Conservation (phyloP, 1,140 invertebrate species). For the Bathynomus jamesi region DNA sequence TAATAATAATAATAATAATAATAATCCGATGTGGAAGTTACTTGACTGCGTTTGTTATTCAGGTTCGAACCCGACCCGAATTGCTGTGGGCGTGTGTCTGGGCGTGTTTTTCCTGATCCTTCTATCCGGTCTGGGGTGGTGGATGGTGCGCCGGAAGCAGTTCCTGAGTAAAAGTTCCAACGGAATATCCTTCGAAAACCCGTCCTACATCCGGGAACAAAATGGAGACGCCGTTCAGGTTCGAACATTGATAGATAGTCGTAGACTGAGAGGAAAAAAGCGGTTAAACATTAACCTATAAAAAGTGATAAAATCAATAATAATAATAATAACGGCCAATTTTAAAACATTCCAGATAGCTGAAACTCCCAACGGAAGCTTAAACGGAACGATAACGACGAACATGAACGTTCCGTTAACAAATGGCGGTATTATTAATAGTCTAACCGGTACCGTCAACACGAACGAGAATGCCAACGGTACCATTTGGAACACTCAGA, state of each 20-base stretch:
- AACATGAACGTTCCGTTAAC: too few species aligned
- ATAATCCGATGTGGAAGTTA: too few species aligned
- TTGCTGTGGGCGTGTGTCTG: constrained; percentile 32
- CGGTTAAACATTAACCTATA: neutral
- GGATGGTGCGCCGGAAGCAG: constrained; percentile 57
- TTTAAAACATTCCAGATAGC: constrained; percentile 7
- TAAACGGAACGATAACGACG: constrained; percentile 12
- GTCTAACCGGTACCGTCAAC: neutral
- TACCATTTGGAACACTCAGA: neutral
- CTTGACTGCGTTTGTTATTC: constrained; percentile 31
- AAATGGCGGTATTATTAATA: neutral
- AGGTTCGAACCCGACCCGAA: constrained; percentile 42
- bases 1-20: too few species aligned
- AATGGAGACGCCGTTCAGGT: constrained; percentile 39
- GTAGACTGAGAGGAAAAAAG: neutral
- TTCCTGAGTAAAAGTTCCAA: constrained; percentile 41
- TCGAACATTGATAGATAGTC: constrained; percentile 6
- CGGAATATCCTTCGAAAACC: constrained; percentile 75
- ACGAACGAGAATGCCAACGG: neutral
- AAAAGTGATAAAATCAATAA: neutral
- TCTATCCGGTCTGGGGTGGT: constrained; percentile 50
- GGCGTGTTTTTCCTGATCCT: constrained; percentile 36
- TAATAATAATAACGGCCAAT: neutral
- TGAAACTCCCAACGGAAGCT: constrained; percentile 16
- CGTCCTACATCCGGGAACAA: constrained; percentile 63